Evolutionary conservation across 2,113 vertebrate genomes (phyloP), one percentile per base, ranked within the genome.

Genomic region (Muntiacus reevesi): DNA sequence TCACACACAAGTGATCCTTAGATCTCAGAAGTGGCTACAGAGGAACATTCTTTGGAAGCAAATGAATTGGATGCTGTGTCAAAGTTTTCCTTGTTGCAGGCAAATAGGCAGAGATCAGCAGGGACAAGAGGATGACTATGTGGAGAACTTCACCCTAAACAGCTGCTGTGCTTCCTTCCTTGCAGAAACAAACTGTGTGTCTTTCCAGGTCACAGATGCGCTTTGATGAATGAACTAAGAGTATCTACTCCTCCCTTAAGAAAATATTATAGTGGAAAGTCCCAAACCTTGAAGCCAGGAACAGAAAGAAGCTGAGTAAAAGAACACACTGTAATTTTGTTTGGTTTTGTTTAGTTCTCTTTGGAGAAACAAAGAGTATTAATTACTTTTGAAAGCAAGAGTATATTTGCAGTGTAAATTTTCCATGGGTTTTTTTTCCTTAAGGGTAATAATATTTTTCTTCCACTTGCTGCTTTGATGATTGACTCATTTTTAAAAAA

Each of bases 21-120:
- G 28, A 50, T 94, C 81, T 93, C 57, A 95, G 71, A 27, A 91
- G 90, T 1, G n/a, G 21, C 28, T 33, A 86, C 17, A 36, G 6
- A 97, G 95, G 62, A 33, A 96, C 55, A 87, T 71, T 98, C 12
- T 79, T 62, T 89, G 14, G 89, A 96, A 96, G 19, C 33, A 85
- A 87, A 79, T 81, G 28, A 97, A 93, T 52, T 62, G 90, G 40
- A 47, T 17, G 57, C n/a, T 21, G 16, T 47, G 82, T 47, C 59
- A 76, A 96, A 97, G 60, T n/a, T 87, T 97, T 55, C 81, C 57
- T 60, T 27, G 62, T 33, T 30, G 96, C 97, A 95, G 87, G 96
- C 10, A 57, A 91, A 64, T 0, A 95, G 92, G 10, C 9, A 27
- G 33, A 54, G 0, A 13, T 30, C 0, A 3, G 88, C 21, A 88